Evolutionary conservation across 2,113 vertebrate species (phyloP), one percentile per base, ranked within the genome.

Genomic region (Theropithecus gelada): DNA sequence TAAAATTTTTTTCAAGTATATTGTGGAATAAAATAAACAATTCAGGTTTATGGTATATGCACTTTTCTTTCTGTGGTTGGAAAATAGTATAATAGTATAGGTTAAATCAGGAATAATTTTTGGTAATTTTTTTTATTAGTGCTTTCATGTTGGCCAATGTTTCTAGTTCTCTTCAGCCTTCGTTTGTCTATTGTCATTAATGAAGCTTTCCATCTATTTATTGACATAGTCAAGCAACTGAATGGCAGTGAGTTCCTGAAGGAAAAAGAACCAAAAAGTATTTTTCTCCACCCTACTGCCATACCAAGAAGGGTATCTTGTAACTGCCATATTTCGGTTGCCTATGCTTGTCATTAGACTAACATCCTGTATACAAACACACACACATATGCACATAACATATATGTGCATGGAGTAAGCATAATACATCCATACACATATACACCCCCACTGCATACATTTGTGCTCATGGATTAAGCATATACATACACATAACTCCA

Each of bases 11-110:
- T 25, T 20, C 16, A 91, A 61, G 32, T 78, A 25, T 96, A 50
- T 38, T 61, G 27, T 90, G 27, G 20, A 84, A 70, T 70, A 79
- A 90, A 91, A 68, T 75, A 72, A 93, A 90, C 68, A 78, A 79
- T 88, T 89, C 35, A 76, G 8, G 18, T 57, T 82, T 80, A 64
- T 45, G 66, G 22, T 78, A 6, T 0, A 52, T 59, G 43, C 4
- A 66, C 1, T 48, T 23, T 82, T 83, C 6, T 73, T 20, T 76
- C 16, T 66, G 12, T 93, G 22, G 90, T 8, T 92, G 61, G 86
- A 78, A 87, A 57, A 38, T 10, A 70, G 27, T 50, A 1, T 8
- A 57, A 38, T 9, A 70, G 35, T 43, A 1, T 8, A 50, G 20
- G 38, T 38, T 92, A 66, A 84, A 79, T 68, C 6, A n/a, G 11